Conservation (phyloP, 2,797 vertebrate species). For the Micrastur ruficollis region DNA sequence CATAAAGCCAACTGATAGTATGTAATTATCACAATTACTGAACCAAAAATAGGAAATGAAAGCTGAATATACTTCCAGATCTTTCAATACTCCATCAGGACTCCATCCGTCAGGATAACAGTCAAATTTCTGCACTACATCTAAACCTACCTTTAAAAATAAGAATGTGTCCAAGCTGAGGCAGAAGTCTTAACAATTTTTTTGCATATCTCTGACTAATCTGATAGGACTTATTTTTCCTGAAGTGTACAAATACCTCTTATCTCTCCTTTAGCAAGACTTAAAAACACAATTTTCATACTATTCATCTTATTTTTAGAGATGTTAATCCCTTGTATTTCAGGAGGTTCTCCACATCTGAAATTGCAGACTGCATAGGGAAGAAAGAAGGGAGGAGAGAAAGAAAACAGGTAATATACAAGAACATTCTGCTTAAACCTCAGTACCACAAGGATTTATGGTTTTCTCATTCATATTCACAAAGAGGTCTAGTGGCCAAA, state of each 20-base stretch:
- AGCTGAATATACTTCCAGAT: not conserved
- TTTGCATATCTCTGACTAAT: not conserved
- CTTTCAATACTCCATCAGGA: conserved; percentile 22
- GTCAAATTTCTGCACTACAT: not conserved
- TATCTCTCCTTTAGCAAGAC: not conserved
- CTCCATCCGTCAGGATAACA: not conserved
- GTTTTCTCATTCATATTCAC: not conserved
- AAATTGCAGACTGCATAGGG: not conserved
- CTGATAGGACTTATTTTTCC: not conserved
- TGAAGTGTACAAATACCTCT: not conserved
- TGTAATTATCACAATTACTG: conserved; percentile 31
- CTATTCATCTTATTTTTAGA: not conserved
- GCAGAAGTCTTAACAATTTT: not conserved
- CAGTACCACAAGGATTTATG: not conserved
- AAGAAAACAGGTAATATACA: not conserved
- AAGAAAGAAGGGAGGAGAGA: not conserved
- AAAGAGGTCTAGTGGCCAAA: not conserved
- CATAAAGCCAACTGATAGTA: not conserved
- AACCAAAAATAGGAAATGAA: conserved; percentile 29
- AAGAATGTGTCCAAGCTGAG: not conserved
- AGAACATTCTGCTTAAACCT: not conserved
- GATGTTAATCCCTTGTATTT: not conserved
- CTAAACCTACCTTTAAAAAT: not conserved
- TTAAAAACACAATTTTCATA: not conserved
- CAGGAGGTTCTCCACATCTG: not conserved